phyloP scores from a whole-genome alignment of 2,113 vertebrate genomes.

The Myocastor coypus region DNA sequence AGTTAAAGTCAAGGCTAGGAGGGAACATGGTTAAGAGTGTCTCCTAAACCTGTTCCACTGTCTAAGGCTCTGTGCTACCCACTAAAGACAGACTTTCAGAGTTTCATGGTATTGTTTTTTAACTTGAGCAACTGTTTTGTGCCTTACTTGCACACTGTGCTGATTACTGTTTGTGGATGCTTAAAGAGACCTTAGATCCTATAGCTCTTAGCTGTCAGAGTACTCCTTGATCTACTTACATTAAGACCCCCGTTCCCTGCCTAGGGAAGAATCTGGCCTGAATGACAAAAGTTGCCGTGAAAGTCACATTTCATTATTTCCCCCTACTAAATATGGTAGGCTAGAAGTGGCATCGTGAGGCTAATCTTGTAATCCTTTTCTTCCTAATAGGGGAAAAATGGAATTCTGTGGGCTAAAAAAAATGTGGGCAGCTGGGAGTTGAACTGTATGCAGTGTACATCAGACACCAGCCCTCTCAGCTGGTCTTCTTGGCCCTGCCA shows the following conservation, averaged over 20 bases:
- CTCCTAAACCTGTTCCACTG: not conserved
- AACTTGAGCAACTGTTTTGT: not conserved
- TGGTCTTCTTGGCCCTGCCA: not conserved
- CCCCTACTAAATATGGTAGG: constrained; percentile 55
- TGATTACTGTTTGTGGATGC: not conserved
- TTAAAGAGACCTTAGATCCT: not conserved
- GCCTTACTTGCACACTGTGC: not conserved
- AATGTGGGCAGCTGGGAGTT: constrained; percentile 64
- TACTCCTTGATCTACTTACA: not conserved
- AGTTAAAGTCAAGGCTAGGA: not conserved
- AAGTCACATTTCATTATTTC: constrained; percentile 52
- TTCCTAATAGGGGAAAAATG: constrained; percentile 39
- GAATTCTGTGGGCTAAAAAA: constrained; percentile 57
- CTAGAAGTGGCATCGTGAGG: constrained; percentile 24
- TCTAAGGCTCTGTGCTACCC: not conserved
- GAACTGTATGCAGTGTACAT: not conserved
- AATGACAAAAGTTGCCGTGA: not conserved
- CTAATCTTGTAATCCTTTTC: constrained; percentile 66
- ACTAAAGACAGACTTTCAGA: not conserved
- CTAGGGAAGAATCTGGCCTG: not conserved
- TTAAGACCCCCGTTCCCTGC: not conserved
- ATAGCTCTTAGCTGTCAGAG: constrained; percentile 10
- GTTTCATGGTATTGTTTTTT: not conserved
- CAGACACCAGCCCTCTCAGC: not conserved
- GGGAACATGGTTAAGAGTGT: not conserved